These are phyloP conservation scores for Macrotrachela quadricornifera DNA, from an alignment of 1,140 invertebrate species.

Conservation along the genomic window DNA sequence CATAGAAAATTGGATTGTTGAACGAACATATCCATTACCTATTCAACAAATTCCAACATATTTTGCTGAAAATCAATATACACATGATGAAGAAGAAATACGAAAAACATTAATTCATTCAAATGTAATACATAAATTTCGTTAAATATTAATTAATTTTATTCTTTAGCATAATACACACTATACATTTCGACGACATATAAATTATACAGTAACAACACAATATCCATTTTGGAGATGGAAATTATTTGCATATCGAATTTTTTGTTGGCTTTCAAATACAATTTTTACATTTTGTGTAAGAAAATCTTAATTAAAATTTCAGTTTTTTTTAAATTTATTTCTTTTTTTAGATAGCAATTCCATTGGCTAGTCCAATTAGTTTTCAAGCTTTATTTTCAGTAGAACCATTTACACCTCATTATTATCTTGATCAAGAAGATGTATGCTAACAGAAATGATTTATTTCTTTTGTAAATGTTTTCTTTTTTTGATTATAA, in stretches of 20 bases:
- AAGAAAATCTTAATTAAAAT: constrained; percentile 11
- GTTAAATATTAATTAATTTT: too few species aligned
- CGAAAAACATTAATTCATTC: too few species aligned
- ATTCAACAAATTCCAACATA: neutral
- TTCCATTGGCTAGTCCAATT: constrained; percentile 71
- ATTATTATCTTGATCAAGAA: constrained; percentile 52
- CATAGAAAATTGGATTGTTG: too few species aligned
- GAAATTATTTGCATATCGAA: constrained; percentile 44
- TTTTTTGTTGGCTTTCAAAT: constrained; percentile 80
- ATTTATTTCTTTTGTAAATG: neutral
- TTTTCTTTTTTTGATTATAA: constrained; percentile 22
- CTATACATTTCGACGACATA: constrained; percentile 35
- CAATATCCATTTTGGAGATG: constrained; percentile 70
- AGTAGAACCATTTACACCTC: constrained; percentile 59
- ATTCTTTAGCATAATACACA: constrained; percentile 11
- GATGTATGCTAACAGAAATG: constrained; percentile 17
- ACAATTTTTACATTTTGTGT: constrained; percentile 67
- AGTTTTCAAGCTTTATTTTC: constrained; percentile 58
- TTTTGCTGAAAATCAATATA: neutral
- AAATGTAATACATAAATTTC: too few species aligned
- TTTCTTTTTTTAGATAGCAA: constrained; percentile 37
- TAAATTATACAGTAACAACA: constrained; percentile 51
- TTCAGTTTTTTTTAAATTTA: neutral
- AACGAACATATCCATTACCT: neutral
- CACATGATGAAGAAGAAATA: too few species aligned